A percentile compares a stretch with the other conserved stretches of the same genome.
These are phyloP conservation scores for Lepas anatifera DNA, from an alignment of 2,888 invertebrate species.

Conservation along the genomic window DNA sequence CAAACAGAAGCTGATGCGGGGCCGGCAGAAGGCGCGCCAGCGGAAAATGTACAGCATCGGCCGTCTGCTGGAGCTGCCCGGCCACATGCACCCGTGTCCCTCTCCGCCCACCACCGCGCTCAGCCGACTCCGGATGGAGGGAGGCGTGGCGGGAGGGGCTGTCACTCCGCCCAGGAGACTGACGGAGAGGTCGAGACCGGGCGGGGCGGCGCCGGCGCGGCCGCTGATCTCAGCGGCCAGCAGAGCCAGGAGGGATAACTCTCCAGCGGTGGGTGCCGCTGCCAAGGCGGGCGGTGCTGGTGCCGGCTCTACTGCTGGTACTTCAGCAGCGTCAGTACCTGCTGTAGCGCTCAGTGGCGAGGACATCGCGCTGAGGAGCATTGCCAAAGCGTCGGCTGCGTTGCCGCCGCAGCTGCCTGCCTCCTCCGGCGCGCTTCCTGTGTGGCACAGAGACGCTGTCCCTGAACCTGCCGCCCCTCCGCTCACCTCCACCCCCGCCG, in stretches of 20 bases:
- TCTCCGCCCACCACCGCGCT: slow-evolving; percentile 31
- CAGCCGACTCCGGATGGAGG: slow-evolving; percentile 26
- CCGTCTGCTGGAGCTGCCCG: slow-evolving; percentile 63
- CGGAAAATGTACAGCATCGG: slow-evolving; percentile 96
- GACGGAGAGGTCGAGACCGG: background rate
- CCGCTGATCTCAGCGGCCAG: background rate
- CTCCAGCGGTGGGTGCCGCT: background rate
- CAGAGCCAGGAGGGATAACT: background rate
- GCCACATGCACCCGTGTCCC: slow-evolving; percentile 30
- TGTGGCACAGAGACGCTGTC: too few species aligned
- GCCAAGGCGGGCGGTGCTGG: background rate
- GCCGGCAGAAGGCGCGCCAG: slow-evolving; percentile 84
- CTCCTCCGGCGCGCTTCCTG: too few species aligned
- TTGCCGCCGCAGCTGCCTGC: background rate
- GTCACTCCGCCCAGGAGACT: slow-evolving; percentile 19
- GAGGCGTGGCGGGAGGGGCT: too few species aligned
- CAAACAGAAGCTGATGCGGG: slow-evolving; percentile 72
- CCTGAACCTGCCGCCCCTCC: background rate
- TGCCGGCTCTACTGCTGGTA: too few species aligned
- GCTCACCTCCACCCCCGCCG: background rate
- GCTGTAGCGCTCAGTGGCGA: too few species aligned
- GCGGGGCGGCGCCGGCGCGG: background rate
- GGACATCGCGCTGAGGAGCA: background rate
- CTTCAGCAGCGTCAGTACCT: background rate
- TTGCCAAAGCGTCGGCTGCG: background rate